A percentile compares a stretch with the other conserved stretches of the same genome.
phyloP scores from a whole-genome alignment of 2,888 invertebrate species.

The Nasonovia ribisnigri region DNA sequence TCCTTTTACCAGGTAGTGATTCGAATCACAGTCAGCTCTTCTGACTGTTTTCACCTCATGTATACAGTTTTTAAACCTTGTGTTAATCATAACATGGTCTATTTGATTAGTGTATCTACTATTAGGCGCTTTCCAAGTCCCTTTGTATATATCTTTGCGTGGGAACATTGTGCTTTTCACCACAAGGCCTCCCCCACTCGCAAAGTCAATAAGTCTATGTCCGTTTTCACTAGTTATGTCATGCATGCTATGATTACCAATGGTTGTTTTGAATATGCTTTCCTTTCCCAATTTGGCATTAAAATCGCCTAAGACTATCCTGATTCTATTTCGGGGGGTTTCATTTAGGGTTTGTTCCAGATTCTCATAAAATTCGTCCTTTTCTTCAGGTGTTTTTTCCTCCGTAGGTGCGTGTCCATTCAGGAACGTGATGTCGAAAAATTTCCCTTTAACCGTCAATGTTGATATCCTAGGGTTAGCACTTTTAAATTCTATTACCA shows the following conservation, averaged over 20 bases:
- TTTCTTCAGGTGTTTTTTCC: not conserved
- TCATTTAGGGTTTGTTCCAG: not conserved
- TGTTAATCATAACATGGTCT: too few species aligned
- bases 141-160: too few species aligned
- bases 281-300: slow-evolving; percentile 2
- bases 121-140: too few species aligned
- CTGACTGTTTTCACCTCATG: too few species aligned
- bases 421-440: not conserved
- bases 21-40: too few species aligned
- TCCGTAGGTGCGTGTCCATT: slow-evolving; percentile 17
- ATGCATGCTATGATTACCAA: not conserved
- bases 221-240: not conserved
- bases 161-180: too few species aligned
- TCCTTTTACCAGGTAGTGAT: too few species aligned
- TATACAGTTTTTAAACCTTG: too few species aligned
- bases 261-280: not conserved
- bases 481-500: slow-evolving; percentile 39
- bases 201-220: too few species aligned
- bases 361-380: slow-evolving; percentile 32
- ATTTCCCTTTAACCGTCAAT: not conserved
- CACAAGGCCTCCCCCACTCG: too few species aligned
- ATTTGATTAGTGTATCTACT: too few species aligned
- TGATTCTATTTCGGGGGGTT: not conserved
- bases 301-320: slow-evolving; percentile 4
- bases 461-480: slow-evolving; percentile 12